Evolutionary conservation across 2,888 invertebrate species (phyloP), one percentile per base, ranked within the genome.

Genomic region (Masnerella sp.): DNA sequence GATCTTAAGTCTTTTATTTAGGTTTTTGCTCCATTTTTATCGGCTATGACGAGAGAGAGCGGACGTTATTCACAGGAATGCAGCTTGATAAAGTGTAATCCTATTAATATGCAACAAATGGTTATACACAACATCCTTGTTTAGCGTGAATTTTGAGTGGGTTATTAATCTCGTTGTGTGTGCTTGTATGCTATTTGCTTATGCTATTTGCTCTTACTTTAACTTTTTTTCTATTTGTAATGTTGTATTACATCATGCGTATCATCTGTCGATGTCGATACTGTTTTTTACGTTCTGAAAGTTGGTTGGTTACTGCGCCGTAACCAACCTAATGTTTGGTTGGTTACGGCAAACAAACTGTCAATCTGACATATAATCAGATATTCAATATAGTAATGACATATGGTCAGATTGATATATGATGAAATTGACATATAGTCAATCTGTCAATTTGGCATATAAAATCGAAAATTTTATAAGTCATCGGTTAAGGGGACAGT

Each of bases 61-160:
- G 47, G 51, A 64, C 28, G 47, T 15, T 30, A 12, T 32, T 34
- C 12, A 43, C 42, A 20, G 30, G 58, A 64, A 64, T 51, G 64
- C 36, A 28, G 11, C 43, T 62, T 17, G 36, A 52, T 45, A 8
- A 45, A 62, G n/a, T 45, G 30, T 45, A 43, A 61, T 61, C 36
- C 28, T 52, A 49, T 32, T 12, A 64, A 51, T 45, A 52, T 32
- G 52, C 40, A 34, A 76, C 75, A 69, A 76, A 68, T 75, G 75
- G 45, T 65, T 75, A 45, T 58, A 34, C 36, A 42, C 32, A 0
- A 52, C 20, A 14, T 54, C 17, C 14, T 61, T 59, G 11, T 47
- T 62, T 67, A 25, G 72, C 40, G 49, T 54, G 68, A 47, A 42
- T 64, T 42, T 70, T 18, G 62, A 58, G 67, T 59, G 64, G 30